Conservation (phyloP, 2,113 vertebrate genomes). For the Cyphotilapia sp. region DNA sequence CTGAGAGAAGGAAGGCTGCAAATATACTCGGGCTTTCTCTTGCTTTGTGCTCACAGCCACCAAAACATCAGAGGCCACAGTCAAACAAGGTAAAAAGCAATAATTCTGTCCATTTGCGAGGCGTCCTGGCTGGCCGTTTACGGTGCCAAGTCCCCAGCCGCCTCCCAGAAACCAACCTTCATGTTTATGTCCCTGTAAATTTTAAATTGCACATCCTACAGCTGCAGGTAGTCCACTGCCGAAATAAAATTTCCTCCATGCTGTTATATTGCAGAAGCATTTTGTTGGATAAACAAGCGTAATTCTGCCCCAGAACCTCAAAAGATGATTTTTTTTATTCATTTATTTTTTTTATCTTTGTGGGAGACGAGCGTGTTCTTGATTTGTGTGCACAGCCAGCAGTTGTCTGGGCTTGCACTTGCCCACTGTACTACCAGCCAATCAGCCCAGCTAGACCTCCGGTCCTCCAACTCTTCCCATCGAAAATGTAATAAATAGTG, state of each 20-base stretch:
- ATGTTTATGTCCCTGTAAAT: background rate
- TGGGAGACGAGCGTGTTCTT: background rate
- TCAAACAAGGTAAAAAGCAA: background rate
- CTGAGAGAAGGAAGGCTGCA: background rate
- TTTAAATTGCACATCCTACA: background rate
- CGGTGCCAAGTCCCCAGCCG: background rate
- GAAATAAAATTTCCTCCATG: background rate
- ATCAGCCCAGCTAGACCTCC: background rate
- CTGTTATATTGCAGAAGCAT: background rate
- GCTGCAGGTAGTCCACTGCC: background rate
- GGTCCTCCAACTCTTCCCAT: background rate
- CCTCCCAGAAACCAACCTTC: background rate
- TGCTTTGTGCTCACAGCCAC: background rate
- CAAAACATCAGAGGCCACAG: background rate
- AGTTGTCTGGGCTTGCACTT: background rate
- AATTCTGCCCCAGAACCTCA: background rate
- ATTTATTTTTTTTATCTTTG: background rate
- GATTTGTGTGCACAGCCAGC: background rate
- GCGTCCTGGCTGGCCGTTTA: background rate
- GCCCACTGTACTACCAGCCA: background rate
- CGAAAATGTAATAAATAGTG: background rate
- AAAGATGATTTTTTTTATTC: background rate
- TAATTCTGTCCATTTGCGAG: background rate
- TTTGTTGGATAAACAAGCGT: background rate
- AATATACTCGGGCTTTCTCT: background rate